Evolutionary conservation across 2,888 invertebrate genomes (phyloP).

Genomic region (Rapana venosa): DNA sequence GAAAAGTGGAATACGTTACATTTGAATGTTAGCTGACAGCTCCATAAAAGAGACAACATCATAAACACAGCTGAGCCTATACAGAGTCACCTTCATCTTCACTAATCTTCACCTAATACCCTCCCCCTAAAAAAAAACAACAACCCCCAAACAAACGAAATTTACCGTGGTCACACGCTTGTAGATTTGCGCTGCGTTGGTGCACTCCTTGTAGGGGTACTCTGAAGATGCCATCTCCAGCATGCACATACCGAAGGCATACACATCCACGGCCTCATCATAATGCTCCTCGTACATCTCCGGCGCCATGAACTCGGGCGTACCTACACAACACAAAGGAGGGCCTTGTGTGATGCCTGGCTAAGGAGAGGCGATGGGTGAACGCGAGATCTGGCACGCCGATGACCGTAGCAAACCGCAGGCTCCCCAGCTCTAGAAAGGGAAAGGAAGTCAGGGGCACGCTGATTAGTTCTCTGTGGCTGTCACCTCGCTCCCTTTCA

Average conservation of each 20-base stretch:
- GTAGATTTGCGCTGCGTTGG: slow-evolving; percentile 98
- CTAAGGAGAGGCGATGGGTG: slow-evolving; percentile 18
- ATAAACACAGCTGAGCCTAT: too few species aligned
- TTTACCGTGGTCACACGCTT: slow-evolving; percentile 96
- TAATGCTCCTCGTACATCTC: slow-evolving; percentile 99
- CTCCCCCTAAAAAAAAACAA: too few species aligned
- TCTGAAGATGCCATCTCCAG: slow-evolving; percentile 99
- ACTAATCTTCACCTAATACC: too few species aligned
- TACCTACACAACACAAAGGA: slow-evolving; percentile 81
- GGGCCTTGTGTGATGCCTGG: slow-evolving; percentile 59
- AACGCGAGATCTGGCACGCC: neutral
- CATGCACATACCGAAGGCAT: slow-evolving; percentile 99
- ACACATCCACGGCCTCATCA: slow-evolving; percentile 99
- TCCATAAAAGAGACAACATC: too few species aligned
- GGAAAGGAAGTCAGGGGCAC: slow-evolving; percentile 27
- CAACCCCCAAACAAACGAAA: too few species aligned
- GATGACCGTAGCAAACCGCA: neutral
- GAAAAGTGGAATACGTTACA: too few species aligned
- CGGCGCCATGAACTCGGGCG: slow-evolving; percentile 97
- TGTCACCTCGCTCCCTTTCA: neutral
- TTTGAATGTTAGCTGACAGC: too few species aligned
- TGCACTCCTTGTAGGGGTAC: slow-evolving; percentile 99
- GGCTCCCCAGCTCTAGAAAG: slow-evolving; percentile 25
- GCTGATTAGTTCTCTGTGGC: slow-evolving; percentile 10
- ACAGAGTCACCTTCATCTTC: too few species aligned